Conservation (phyloP, 2,888 invertebrate species). For the Ormyrus rosae region DNA sequence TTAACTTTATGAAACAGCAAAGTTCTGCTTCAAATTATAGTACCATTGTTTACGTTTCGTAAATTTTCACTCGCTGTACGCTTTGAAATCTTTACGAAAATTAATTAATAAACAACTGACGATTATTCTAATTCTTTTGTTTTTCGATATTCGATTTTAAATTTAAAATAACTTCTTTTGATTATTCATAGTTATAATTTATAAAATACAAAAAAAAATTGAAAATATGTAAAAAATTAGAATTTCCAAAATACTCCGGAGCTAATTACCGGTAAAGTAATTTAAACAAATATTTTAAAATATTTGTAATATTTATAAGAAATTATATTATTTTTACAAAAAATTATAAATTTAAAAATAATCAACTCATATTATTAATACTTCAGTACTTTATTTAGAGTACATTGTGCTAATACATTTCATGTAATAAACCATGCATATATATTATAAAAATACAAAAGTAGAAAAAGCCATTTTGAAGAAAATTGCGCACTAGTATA, state of each 20-base stretch:
- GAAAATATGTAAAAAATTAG: neutral
- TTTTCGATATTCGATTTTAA: constrained; percentile 10
- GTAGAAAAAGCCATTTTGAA: constrained; percentile 53
- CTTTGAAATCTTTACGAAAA: constrained; percentile 36
- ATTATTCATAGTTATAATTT: too few relatives aligned
- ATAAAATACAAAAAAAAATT: too few relatives aligned
- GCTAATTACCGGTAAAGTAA: neutral
- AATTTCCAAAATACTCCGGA: neutral
- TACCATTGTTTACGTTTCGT: too few relatives aligned
- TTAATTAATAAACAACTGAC: constrained; percentile 49
- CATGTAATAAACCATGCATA: constrained; percentile 36
- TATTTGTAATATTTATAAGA: too few relatives aligned
- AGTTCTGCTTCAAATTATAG: too few relatives aligned
- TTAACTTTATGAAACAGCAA: too few relatives aligned
- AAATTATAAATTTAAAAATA: neutral
- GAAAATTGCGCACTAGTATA: constrained; percentile 38
- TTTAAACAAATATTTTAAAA: too few relatives aligned
- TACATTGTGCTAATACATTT: constrained; percentile 36
- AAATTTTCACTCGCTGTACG: too few relatives aligned
- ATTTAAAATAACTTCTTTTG: neutral
- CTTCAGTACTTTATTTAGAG: constrained; percentile 47
- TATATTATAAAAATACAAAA: constrained; percentile 53
- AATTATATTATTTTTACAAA: too few relatives aligned
- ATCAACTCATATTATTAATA: neutral
- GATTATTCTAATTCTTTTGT: constrained; percentile 43